Evolutionary conservation across 2,797 vertebrate species (phyloP).

Genomic region (Scolopax rusticola): DNA sequence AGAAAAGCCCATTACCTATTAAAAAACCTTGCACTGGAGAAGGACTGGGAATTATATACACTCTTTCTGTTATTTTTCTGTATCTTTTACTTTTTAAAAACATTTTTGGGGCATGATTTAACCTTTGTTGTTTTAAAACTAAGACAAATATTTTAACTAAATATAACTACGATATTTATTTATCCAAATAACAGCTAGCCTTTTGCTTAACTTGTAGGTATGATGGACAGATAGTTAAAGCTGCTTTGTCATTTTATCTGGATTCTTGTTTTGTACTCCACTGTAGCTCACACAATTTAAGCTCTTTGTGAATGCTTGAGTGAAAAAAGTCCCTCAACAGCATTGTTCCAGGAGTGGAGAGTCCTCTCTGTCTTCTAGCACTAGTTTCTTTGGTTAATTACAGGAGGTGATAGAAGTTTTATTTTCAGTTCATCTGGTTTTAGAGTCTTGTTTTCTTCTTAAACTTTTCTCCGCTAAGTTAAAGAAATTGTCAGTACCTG

Average conservation of each 20-base stretch:
- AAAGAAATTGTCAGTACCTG: background rate
- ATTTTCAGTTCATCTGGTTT: background rate
- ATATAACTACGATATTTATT: background rate
- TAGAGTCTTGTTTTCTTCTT: background rate
- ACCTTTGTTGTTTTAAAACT: background rate
- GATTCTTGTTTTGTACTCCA: background rate
- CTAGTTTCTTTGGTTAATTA: background rate
- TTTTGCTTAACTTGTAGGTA: background rate
- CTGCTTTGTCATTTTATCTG: background rate
- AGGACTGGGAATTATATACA: background rate
- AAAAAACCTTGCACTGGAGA: background rate
- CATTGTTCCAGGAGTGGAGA: background rate
- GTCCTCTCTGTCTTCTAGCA: background rate
- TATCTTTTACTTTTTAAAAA: background rate
- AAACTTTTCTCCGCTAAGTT: background rate
- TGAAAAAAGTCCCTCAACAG: background rate
- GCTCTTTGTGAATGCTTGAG: background rate
- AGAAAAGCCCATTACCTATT: slow-evolving; percentile 3
- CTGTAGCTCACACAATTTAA: background rate
- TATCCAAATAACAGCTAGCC: background rate
- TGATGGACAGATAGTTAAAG: background rate
- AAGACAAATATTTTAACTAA: background rate
- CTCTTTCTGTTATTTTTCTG: background rate
- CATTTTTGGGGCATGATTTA: background rate
- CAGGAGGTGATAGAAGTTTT: background rate